A percentile compares a stretch with the other conserved stretches of the same genome.
These are phyloP conservation scores for Erpobdella octoculata DNA, from an alignment of 2,888 invertebrate species.

Conservation along the genomic window DNA sequence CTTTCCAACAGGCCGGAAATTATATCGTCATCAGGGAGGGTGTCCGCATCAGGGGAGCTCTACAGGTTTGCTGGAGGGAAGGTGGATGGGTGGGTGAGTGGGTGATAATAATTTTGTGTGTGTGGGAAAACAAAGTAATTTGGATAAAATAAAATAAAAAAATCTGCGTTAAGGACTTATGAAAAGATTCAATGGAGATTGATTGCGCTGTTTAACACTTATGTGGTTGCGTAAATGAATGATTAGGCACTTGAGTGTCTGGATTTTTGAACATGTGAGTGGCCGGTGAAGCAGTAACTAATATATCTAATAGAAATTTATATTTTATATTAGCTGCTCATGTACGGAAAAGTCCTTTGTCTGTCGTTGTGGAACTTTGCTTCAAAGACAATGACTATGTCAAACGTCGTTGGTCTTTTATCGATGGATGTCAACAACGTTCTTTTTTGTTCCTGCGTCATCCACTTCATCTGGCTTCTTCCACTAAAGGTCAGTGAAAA, in stretches of 20 bases:
- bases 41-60: slow-evolving; percentile 63
- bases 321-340: slow-evolving; percentile 57
- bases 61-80: too few relatives aligned
- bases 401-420: slow-evolving; percentile 68
- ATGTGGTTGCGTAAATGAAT: neutral
- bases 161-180: neutral
- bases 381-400: slow-evolving; percentile 57
- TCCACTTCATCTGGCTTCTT: slow-evolving; percentile 77
- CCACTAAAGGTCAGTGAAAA: slow-evolving; percentile 68
- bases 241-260: neutral
- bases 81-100: too few relatives aligned
- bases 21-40: slow-evolving; percentile 73
- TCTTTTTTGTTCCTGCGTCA: slow-evolving; percentile 67
- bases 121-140: too few relatives aligned
- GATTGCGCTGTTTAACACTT: neutral
- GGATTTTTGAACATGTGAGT: too few relatives aligned
- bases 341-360: slow-evolving; percentile 71
- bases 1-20: slow-evolving; percentile 72
- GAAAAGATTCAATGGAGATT: neutral
- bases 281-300: too few relatives aligned
- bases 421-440: slow-evolving; percentile 75
- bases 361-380: slow-evolving; percentile 60
- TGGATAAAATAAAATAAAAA: too few relatives aligned
- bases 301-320: neutral
- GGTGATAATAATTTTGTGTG: too few relatives aligned